Percentiles rank a stretch among this genome's conserved stretches.
Conservation (phyloP, 2,888 invertebrate genomes). For the Apodemia mormo region DNA sequence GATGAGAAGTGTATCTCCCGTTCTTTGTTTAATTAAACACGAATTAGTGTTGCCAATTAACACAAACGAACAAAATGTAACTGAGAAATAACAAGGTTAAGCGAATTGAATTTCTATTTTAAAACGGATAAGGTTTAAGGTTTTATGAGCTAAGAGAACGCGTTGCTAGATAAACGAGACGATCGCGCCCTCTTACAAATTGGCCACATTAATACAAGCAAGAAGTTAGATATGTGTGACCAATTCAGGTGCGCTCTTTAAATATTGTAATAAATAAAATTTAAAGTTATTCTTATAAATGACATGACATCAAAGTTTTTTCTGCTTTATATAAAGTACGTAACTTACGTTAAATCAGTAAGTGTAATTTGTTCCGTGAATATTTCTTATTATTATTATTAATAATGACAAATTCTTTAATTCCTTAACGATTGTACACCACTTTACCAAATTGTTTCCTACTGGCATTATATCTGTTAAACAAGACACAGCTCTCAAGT, state of each 20-base stretch:
- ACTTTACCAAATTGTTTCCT: too few relatives aligned
- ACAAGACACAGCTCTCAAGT: too few relatives aligned
- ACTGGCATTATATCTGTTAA: too few relatives aligned
- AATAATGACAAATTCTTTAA: too few relatives aligned
- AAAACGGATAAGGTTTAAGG: conserved; percentile 26
- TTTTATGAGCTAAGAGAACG: conserved; percentile 14
- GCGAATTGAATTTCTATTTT: conserved; percentile 30
- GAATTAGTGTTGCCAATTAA: conserved; percentile 63
- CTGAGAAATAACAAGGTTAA: neutral
- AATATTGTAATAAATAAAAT: neutral
- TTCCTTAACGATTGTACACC: too few relatives aligned
- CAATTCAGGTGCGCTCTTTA: conserved; percentile 38
- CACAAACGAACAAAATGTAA: conserved; percentile 37
- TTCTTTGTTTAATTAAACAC: conserved; percentile 60
- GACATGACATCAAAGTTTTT: too few relatives aligned
- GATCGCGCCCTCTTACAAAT: conserved; percentile 77
- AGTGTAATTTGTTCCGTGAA: too few relatives aligned
- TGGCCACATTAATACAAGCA: conserved; percentile 74
- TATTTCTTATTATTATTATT: too few relatives aligned
- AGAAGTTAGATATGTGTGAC: conserved; percentile 39
- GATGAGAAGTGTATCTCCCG: conserved; percentile 6
- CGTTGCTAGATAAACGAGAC: conserved; percentile 60
- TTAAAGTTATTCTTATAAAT: neutral
- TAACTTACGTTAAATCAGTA: too few relatives aligned
- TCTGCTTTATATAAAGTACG: too few relatives aligned